phyloP scores from a whole-genome alignment of 1,140 invertebrate species.

The Drosophila ironensis region DNA sequence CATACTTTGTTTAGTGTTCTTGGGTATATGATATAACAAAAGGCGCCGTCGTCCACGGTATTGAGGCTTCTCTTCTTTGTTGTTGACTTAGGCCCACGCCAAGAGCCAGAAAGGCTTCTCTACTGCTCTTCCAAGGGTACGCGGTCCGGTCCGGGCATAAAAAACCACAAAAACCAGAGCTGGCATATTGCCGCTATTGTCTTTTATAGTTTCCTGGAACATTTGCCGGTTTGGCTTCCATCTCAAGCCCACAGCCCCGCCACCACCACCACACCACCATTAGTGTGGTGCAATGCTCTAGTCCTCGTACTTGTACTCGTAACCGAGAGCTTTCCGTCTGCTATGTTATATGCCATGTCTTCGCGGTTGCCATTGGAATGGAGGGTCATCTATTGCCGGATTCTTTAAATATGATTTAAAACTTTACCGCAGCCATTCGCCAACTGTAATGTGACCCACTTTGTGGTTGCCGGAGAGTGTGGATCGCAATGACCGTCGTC shows the following conservation, averaged over 20 bases:
- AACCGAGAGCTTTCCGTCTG: slow-evolving; percentile 52
- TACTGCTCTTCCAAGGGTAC: slow-evolving; percentile 7
- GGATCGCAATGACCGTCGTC: background rate
- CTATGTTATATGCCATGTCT: slow-evolving; percentile 40
- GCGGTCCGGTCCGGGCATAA: slow-evolving; percentile 22
- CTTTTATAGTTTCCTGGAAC: slow-evolving; percentile 80
- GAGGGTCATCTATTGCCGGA: slow-evolving; percentile 35
- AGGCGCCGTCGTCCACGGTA: slow-evolving; percentile 40
- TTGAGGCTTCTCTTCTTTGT: slow-evolving; percentile 56
- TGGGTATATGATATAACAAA: slow-evolving; percentile 46
- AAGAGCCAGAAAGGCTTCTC: slow-evolving; percentile 56
- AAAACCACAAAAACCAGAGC: slow-evolving; percentile 77
- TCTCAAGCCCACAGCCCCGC: slow-evolving; percentile 5
- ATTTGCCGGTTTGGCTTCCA: slow-evolving; percentile 53
- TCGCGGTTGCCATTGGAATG: slow-evolving; percentile 28
- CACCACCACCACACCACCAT: slow-evolving; percentile 1
- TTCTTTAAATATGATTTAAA: slow-evolving; percentile 50
- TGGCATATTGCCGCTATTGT: slow-evolving; percentile 79
- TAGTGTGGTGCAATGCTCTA: slow-evolving; percentile 53
- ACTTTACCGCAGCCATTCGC: slow-evolving; percentile 40
- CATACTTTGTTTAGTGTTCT: background rate
- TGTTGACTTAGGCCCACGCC: slow-evolving; percentile 78
- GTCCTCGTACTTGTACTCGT: too few relatives aligned
- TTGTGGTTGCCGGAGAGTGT: slow-evolving; percentile 17
- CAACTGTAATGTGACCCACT: slow-evolving; percentile 38